A percentile compares a stretch with the other conserved stretches of the same genome.
Conservation (phyloP, 1,140 invertebrate genomes). For the Ganaspis sp. region DNA sequence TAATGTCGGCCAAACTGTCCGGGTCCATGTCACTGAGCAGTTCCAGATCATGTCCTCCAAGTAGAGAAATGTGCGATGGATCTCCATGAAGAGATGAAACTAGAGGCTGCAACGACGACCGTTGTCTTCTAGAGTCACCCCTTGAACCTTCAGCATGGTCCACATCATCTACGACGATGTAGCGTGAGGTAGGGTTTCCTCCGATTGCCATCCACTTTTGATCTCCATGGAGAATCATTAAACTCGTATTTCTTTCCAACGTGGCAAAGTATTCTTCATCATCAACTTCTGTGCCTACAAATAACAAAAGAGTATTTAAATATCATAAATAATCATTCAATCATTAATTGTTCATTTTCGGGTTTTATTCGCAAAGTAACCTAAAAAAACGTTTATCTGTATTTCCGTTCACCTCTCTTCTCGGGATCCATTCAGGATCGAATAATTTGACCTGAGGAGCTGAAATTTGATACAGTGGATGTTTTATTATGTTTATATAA, state of each 20-base stretch:
- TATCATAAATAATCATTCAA: too few species aligned
- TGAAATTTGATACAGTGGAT: too few species aligned
- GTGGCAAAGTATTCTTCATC: conserved; percentile 92
- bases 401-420: neutral
- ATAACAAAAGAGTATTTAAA: too few species aligned
- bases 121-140: conserved; percentile 73
- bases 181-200: conserved; percentile 73
- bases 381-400: conserved; percentile 27
- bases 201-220: conserved; percentile 82
- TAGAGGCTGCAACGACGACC: conserved; percentile 72
- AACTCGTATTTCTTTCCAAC: conserved; percentile 86
- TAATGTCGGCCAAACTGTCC: conserved; percentile 86
- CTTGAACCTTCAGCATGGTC: conserved; percentile 78
- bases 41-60: conserved; percentile 87
- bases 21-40: conserved; percentile 90
- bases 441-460: too few species aligned
- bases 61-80: conserved; percentile 87
- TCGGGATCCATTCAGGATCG: too few species aligned
- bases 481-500: too few species aligned
- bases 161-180: conserved; percentile 82
- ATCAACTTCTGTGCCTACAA: conserved; percentile 90
- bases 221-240: conserved; percentile 86
- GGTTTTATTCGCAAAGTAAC: too few species aligned
- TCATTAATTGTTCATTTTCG: too few species aligned
- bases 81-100: conserved; percentile 86